Evolutionary conservation across 2,113 vertebrate genomes (phyloP).

Genomic region (Ictalurus furcatus): DNA sequence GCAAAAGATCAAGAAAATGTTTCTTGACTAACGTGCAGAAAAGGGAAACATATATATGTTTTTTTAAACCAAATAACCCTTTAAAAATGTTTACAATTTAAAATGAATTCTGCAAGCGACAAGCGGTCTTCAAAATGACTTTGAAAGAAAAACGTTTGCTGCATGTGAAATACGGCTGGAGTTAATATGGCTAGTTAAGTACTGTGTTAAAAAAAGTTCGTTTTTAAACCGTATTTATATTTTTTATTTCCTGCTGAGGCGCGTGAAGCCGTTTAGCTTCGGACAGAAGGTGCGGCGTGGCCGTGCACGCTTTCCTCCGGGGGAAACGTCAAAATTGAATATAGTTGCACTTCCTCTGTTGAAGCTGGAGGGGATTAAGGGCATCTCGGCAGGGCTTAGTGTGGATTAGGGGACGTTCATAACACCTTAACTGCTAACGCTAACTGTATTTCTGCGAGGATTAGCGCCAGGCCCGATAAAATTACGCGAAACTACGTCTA

Average conservation of each 20-base stretch:
- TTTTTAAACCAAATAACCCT: background rate
- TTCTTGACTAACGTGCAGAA: background rate
- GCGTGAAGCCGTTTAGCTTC: constrained; percentile 48
- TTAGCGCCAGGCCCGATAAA: constrained; percentile 65
- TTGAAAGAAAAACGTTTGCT: background rate
- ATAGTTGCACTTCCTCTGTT: constrained; percentile 52
- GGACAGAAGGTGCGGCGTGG: constrained; percentile 13
- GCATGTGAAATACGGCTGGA: background rate
- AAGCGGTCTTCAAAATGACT: background rate
- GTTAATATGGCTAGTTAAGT: background rate
- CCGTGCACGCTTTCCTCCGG: constrained; percentile 41
- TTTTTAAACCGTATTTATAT: background rate
- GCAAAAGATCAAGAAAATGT: too few relatives aligned
- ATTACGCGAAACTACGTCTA: constrained; percentile 65
- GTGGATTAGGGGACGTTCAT: constrained; percentile 56
- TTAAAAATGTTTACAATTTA: background rate
- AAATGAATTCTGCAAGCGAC: background rate
- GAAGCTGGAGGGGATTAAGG: constrained; percentile 51
- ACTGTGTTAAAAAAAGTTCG: background rate
- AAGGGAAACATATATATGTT: background rate
- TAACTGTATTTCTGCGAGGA: constrained; percentile 66
- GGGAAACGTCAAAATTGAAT: constrained; percentile 56
- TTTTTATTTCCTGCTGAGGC: constrained; percentile 25
- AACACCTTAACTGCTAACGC: constrained; percentile 66
- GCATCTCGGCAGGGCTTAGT: constrained; percentile 51